A percentile compares a stretch with the other conserved stretches of the same genome.
These are phyloP conservation scores for Alcis repandata DNA, from an alignment of 2,888 invertebrate species.

Conservation along the genomic window DNA sequence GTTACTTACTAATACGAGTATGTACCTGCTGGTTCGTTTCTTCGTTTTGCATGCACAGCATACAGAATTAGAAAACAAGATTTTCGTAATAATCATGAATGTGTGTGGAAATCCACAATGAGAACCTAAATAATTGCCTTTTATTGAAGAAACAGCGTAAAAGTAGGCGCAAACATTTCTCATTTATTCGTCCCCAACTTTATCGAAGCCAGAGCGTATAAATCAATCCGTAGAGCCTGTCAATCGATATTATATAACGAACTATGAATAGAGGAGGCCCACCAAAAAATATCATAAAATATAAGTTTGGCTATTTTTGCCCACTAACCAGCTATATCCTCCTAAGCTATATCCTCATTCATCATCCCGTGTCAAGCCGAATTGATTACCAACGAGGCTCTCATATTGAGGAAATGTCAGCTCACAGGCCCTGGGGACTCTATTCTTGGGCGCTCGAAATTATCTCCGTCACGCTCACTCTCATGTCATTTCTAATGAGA, in stretches of 20 bases:
- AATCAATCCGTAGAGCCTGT: too few relatives aligned
- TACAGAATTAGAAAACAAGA: background rate
- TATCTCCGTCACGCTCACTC: too few relatives aligned
- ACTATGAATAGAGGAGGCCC: too few relatives aligned
- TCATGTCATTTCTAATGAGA: too few relatives aligned
- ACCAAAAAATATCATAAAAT: background rate
- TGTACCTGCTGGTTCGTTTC: background rate
- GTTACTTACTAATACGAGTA: background rate
- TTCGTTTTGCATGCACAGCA: constrained; percentile 3
- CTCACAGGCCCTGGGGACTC: too few relatives aligned
- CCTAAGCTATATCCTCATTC: constrained; percentile 17
- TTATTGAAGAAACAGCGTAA: too few relatives aligned
- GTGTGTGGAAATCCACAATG: too few relatives aligned
- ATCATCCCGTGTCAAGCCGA: constrained; percentile 29
- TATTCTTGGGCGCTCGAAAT: too few relatives aligned
- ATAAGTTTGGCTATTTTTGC: background rate
- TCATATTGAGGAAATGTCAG: constrained; percentile 29
- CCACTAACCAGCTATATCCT: constrained; percentile 1
- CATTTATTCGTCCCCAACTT: too few relatives aligned
- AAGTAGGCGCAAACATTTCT: too few relatives aligned
- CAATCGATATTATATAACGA: background rate
- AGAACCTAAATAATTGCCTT: too few relatives aligned
- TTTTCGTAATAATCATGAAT: background rate
- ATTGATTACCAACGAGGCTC: constrained; percentile 25
- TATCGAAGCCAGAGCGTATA: too few relatives aligned